Percentiles rank a stretch among this genome's conserved stretches.
Conservation (phyloP, 1,140 invertebrate genomes). For the Gryllus bimaculatus region DNA sequence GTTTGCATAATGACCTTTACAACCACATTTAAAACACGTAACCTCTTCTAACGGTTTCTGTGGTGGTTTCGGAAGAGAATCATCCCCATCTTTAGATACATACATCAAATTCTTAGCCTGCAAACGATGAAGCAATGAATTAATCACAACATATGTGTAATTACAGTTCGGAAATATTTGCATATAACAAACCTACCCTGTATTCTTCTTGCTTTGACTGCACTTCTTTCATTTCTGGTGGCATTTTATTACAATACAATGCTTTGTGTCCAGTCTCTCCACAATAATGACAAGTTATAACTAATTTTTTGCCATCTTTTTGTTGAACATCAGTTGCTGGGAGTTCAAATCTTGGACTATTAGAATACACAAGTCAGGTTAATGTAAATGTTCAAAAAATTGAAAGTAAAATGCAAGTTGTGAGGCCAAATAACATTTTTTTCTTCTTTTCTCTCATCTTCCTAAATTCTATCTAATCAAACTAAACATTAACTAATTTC, state of each 20-base stretch:
- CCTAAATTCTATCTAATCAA: no score
- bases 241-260: conserved; percentile 79
- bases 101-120: conserved; percentile 19
- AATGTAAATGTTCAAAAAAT: neutral
- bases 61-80: conserved; percentile 30
- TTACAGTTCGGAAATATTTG: neutral
- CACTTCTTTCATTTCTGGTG: conserved; percentile 50
- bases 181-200: conserved; percentile 5
- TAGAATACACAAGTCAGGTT: conserved; percentile 22
- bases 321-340: conserved; percentile 69
- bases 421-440: neutral
- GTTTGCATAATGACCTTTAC: conserved; percentile 98
- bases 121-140: neutral
- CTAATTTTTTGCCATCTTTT: conserved; percentile 71
- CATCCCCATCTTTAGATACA: conserved; percentile 15
- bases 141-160: neutral
- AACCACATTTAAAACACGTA: conserved; percentile 95
- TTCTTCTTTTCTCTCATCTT: neutral
- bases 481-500: no score
- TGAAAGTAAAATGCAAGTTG: conserved; percentile 11
- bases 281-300: conserved; percentile 88
- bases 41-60: conserved; percentile 85
- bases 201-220: conserved; percentile 33
- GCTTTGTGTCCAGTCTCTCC: conserved; percentile 95
- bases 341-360: conserved; percentile 82